phyloP scores from a whole-genome alignment of 2,888 invertebrate genomes.

The Tetropium fuscum region DNA sequence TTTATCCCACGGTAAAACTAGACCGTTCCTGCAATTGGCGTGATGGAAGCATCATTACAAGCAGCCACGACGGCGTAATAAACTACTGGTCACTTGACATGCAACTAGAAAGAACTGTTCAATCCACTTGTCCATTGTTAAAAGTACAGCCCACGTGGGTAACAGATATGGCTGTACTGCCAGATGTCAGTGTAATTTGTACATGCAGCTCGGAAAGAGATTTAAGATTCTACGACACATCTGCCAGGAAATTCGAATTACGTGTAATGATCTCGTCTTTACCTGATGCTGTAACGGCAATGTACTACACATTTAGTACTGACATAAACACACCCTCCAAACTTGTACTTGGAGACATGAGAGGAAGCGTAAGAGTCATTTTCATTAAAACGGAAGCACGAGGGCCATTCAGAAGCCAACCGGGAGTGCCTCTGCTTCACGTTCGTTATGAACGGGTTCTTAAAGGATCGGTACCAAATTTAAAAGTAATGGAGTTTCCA shows the following conservation, averaged over 20 bases:
- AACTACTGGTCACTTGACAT: constrained; percentile 84
- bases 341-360: constrained; percentile 80
- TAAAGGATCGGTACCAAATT: constrained; percentile 54
- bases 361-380: constrained; percentile 77
- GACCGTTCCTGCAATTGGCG: constrained; percentile 69
- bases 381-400: constrained; percentile 73
- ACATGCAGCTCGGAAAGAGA: constrained; percentile 83
- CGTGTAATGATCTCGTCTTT: constrained; percentile 78
- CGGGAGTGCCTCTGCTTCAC: constrained; percentile 72
- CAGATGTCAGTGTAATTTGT: constrained; percentile 83
- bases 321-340: constrained; percentile 71
- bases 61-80: constrained; percentile 81
- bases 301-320: constrained; percentile 73
- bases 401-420: constrained; percentile 78
- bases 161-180: constrained; percentile 78
- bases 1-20: constrained; percentile 70
- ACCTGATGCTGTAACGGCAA: constrained; percentile 69
- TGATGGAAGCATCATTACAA: constrained; percentile 79
- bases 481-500: constrained; percentile 44
- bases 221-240: constrained; percentile 81
- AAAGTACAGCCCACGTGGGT: constrained; percentile 76
- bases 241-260: constrained; percentile 78
- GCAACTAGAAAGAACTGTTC: constrained; percentile 73
- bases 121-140: constrained; percentile 74
- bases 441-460: constrained; percentile 68